Conservation (phyloP, 2,113 vertebrate genomes). For the Zosterops pallidus region DNA sequence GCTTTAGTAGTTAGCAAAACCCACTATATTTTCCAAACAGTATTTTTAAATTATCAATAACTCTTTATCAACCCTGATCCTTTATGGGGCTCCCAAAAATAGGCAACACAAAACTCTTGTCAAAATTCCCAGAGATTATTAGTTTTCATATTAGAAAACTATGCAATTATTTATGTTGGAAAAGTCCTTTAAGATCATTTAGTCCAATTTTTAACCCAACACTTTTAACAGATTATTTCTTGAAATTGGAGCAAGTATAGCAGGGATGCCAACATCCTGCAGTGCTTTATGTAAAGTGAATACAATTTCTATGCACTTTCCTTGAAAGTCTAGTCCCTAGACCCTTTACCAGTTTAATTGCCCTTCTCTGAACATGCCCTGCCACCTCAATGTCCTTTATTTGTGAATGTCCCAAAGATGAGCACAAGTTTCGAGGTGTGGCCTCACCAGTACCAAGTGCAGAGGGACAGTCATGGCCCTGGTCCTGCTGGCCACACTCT, state of each 20-base stretch:
- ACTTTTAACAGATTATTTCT: neutral
- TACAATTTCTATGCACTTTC: neutral
- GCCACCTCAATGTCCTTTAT: neutral
- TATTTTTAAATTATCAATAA: neutral
- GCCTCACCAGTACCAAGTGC: neutral
- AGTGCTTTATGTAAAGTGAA: neutral
- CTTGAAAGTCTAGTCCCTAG: neutral
- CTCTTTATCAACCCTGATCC: neutral
- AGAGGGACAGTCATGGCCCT: neutral
- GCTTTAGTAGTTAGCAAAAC: neutral
- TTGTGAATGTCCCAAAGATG: neutral
- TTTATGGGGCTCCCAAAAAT: neutral
- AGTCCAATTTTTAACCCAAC: neutral
- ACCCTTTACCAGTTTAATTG: neutral
- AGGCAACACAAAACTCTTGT: neutral
- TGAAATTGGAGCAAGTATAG: neutral
- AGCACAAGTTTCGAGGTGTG: fast-evolving
- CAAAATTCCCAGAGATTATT: neutral
- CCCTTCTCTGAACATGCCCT: neutral
- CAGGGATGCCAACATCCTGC: neutral
- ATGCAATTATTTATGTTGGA: neutral
- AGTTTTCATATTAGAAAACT: neutral
- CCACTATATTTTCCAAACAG: neutral
- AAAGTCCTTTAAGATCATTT: neutral
- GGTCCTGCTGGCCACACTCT: neutral